phyloP scores from a whole-genome alignment of 2,797 vertebrate genomes.

The Intellagama lesueurii region DNA sequence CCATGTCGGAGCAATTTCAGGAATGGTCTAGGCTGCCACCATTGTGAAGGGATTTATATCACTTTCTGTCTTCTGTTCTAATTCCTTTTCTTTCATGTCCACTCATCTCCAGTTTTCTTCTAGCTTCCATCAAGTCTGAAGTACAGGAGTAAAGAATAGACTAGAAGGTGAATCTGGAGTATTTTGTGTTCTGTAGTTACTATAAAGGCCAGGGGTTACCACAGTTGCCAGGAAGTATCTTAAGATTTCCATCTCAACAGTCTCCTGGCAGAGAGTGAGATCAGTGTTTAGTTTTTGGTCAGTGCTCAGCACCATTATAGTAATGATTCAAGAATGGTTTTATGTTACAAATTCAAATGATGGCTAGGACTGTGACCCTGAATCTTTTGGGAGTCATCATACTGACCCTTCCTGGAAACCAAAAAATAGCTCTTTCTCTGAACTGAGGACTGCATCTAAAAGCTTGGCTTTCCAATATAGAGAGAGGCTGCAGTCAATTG shows the following conservation, averaged over 20 bases:
- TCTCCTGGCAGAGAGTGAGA: background rate
- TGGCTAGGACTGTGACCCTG: background rate
- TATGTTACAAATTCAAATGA: background rate
- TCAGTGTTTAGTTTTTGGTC: background rate
- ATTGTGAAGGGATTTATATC: background rate
- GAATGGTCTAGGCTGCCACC: background rate
- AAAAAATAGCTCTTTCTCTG: accelerated
- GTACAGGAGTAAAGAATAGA: background rate
- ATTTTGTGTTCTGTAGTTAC: background rate
- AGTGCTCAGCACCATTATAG: too few species aligned
- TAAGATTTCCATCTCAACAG: background rate
- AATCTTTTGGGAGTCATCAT: background rate
- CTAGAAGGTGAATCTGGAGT: background rate
- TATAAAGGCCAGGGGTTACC: background rate
- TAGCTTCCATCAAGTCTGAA: background rate
- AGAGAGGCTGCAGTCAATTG: background rate
- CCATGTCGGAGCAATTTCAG: background rate
- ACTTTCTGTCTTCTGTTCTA: background rate
- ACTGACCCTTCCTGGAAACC: conserved; percentile 22
- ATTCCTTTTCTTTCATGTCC: background rate
- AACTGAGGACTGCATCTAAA: background rate
- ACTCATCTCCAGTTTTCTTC: background rate
- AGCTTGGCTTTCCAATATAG: background rate
- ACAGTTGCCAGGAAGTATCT: background rate
- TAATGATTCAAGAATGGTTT: background rate